Base-by-base conservation (phyloP, 1,140 invertebrate genomes). In the Oncopodura yosiiana region DNA sequence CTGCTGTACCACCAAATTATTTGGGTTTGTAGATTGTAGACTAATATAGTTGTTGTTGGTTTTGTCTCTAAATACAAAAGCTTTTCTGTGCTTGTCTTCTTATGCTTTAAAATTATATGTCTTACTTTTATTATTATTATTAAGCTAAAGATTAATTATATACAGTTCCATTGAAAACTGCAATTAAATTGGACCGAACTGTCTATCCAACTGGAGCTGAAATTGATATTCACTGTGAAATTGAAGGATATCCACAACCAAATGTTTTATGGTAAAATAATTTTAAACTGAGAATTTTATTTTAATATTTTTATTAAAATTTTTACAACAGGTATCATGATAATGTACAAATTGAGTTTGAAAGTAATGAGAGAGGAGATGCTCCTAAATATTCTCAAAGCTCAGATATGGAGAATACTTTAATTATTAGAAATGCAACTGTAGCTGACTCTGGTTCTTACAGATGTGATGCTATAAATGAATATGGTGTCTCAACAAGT, bases 231-330 rank as follows among this genome's bases (percentile, higher is more conserved):
- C 73, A 73, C n/a, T 92, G 87, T 69, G 74, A 77, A 6, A 83
- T 85, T 11, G 78, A 82, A 44, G 87, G 87, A 3, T 82, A 82
- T 70, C 86, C 87, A 1, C 69, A 72, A 32, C 85, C 86, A 3
- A 70, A 73, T 51, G 80, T 88, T 0, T 71, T 74, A 34, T 92
- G 87, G 88, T n/a, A n/a, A n/a, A n/a, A n/a, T n/a, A n/a, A n/a
- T n/a, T n/a, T n/a, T n/a, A n/a, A n/a, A n/a, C n/a, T n/a, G n/a
- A n/a, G n/a, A n/a, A n/a, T n/a, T n/a, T n/a, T n/a, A n/a, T n/a
- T n/a, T n/a, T n/a, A n/a, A n/a, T n/a, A n/a, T n/a, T n/a, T n/a
- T n/a, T n/a, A n/a, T n/a, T n/a, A n/a, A n/a, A n/a, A n/a, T n/a
- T n/a, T n/a, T n/a, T n/a, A n/a, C n/a, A n/a, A n/a, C n/a, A n/a